Evolutionary conservation across 23 tunicate species (phyloP).

Genomic region (Trididemnum clinides): DNA sequence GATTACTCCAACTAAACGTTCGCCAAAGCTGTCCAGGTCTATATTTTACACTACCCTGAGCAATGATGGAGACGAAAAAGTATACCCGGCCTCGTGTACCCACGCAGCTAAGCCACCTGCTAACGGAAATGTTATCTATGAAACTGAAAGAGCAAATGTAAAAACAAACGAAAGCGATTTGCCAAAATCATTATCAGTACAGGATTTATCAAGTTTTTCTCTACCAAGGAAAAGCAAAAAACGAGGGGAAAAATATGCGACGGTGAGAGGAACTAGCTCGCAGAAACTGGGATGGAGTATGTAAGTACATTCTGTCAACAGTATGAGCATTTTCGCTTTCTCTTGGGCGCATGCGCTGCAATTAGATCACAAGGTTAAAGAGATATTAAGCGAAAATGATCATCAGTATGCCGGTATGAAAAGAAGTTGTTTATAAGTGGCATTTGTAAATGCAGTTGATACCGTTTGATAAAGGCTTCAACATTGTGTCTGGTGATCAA

Average conservation of each 20-base stretch:
- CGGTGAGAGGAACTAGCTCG: neutral
- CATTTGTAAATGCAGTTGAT: too few species aligned
- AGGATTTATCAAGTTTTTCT: neutral
- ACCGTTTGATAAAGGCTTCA: too few species aligned
- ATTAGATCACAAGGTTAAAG: too few species aligned
- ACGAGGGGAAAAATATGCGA: neutral
- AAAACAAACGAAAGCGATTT: neutral
- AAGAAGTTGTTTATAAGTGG: too few species aligned
- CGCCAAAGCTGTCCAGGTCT: neutral
- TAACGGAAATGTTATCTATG: neutral
- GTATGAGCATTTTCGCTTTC: too few species aligned
- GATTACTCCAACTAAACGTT: neutral
- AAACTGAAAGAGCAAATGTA: too few species aligned
- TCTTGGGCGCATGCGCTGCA: too few species aligned
- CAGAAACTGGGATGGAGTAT: neutral
- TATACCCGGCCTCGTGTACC: slow-evolving; percentile 6
- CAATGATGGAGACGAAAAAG: neutral
- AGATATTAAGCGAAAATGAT: too few species aligned
- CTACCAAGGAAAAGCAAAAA: neutral
- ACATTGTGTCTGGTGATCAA: too few species aligned
- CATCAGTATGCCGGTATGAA: too few species aligned
- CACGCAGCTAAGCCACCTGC: neutral
- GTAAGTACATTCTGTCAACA: slow-evolving; percentile 5
- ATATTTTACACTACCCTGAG: neutral
- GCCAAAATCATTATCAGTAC: neutral